phyloP scores from a whole-genome alignment of 23 tunicate genomes.

The Pegea sp. region DNA sequence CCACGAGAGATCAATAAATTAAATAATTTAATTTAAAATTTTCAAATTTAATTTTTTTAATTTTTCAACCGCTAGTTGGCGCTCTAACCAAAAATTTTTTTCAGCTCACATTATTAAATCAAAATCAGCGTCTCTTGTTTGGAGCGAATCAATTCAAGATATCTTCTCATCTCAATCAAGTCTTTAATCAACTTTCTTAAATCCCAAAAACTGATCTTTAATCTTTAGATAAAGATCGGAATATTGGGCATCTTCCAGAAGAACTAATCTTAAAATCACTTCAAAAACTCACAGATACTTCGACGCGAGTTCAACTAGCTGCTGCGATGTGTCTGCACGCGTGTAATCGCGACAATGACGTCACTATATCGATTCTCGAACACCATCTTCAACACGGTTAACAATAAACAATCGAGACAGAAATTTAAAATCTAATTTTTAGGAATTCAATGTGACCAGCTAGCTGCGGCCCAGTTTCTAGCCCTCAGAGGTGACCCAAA shows the following conservation, averaged over 20 bases:
- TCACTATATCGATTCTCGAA: conserved; percentile 25
- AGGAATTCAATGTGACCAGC: conserved; percentile 41
- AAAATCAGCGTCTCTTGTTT: too few relatives aligned
- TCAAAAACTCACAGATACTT: conserved; percentile 17
- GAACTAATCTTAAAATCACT: conserved; percentile 26
- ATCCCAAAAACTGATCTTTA: conserved; percentile 15
- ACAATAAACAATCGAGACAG: too few relatives aligned
- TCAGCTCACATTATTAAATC: too few relatives aligned
- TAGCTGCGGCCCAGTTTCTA: conserved; percentile 79
- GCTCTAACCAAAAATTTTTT: too few relatives aligned
- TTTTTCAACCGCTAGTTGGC: too few relatives aligned
- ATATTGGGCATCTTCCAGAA: conserved; percentile 58
- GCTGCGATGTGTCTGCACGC: conserved; percentile 79
- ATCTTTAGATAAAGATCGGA: conserved; percentile 1
- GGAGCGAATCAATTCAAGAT: too few relatives aligned
- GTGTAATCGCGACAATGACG: conserved; percentile 6
- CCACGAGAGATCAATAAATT: too few relatives aligned
- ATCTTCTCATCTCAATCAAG: too few relatives aligned
- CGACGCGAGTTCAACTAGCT: conserved; percentile 44
- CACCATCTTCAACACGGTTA: conserved; percentile 30
- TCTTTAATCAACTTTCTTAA: too few relatives aligned
- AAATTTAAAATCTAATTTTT: not conserved
- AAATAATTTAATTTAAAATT: too few relatives aligned
- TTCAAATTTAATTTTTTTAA: too few relatives aligned
- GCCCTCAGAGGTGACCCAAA: conserved; percentile 54